Evolutionary conservation across 2,113 vertebrate species (phyloP).

Genomic region (Callipepla squamata): DNA sequence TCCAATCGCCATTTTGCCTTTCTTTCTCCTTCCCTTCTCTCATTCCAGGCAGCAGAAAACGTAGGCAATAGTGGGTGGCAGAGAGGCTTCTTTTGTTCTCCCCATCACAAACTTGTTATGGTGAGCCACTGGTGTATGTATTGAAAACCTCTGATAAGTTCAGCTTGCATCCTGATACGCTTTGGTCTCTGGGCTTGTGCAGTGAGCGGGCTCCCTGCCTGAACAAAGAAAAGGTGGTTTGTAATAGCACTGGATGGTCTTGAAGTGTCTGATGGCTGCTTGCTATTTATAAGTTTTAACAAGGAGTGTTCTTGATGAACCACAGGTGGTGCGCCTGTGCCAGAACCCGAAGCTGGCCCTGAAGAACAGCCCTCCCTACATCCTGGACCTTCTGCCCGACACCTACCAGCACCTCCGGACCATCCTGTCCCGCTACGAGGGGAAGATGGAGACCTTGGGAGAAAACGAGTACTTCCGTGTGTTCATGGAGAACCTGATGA

Average conservation of each 20-base stretch:
- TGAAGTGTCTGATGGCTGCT: accelerated
- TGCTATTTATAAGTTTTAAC: background rate
- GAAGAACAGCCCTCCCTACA: slow-evolving; percentile 99
- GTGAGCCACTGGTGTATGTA: background rate
- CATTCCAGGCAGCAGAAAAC: background rate
- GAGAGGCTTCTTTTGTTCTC: background rate
- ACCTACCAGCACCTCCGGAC: slow-evolving; percentile 97
- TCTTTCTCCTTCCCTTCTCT: background rate
- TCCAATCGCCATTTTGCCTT: background rate
- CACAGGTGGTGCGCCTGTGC: slow-evolving; percentile 94
- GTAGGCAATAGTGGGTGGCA: background rate
- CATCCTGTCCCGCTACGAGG: slow-evolving; percentile 94
- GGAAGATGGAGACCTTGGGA: slow-evolving; percentile 96
- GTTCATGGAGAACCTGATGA: slow-evolving; percentile 98
- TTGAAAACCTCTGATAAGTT: background rate
- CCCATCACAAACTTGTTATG: background rate
- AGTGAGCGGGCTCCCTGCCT: background rate
- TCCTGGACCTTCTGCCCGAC: slow-evolving; percentile 96
- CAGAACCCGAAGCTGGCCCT: slow-evolving; percentile 96
- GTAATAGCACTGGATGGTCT: accelerated
- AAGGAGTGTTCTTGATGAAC: background rate
- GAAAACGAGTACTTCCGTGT: slow-evolving; percentile 98
- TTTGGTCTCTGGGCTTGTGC: background rate
- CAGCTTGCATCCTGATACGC: background rate
- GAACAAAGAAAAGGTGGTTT: background rate